phyloP scores from a whole-genome alignment of 2,113 vertebrate genomes.

The Solenodon paradoxus region DNA sequence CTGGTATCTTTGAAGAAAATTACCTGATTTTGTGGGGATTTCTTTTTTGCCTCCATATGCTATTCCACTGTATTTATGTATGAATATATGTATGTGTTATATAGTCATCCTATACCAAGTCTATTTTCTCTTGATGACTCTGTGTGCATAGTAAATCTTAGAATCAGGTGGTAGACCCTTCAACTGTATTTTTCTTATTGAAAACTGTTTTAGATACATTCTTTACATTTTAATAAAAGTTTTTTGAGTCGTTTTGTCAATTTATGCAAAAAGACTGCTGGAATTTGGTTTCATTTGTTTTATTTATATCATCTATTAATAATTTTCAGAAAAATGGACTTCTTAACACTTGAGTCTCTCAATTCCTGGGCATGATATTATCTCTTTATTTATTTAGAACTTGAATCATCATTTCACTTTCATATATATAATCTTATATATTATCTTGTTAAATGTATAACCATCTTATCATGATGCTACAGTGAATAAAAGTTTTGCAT shows the following conservation, averaged over 20 bases:
- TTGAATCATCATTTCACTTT: too few relatives aligned
- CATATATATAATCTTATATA: neutral
- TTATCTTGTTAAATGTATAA: neutral
- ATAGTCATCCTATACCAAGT: neutral
- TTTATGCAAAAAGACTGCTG: neutral
- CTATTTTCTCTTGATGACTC: neutral
- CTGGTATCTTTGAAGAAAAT: neutral
- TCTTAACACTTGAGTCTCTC: neutral
- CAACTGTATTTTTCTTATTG: neutral
- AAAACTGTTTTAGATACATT: neutral
- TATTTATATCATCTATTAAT: neutral
- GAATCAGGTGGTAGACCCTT: neutral
- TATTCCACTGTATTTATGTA: neutral
- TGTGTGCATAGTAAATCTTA: neutral
- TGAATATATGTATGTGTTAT: too few relatives aligned
- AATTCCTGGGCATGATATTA: neutral
- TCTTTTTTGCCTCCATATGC: neutral
- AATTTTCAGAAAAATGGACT: neutral
- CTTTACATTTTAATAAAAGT: neutral
- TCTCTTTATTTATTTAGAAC: neutral
- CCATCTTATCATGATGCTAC: neutral
- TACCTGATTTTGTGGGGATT: neutral
- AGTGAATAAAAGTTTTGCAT: neutral
- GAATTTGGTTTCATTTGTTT: neutral
- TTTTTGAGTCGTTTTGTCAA: neutral